Conservation (phyloP, 2,888 invertebrate species). For the Spodoptera picta region DNA sequence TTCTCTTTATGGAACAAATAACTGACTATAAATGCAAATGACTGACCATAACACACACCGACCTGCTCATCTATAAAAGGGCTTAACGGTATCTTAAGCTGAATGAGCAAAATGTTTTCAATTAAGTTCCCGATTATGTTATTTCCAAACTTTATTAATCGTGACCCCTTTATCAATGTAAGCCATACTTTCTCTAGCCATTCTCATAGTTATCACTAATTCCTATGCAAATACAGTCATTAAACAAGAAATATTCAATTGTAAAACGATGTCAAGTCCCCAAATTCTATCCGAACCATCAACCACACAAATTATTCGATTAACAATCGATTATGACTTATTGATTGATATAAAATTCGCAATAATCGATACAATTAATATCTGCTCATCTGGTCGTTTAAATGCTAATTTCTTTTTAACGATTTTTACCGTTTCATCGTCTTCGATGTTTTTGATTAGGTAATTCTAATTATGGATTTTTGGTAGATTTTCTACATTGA, state of each 20-base stretch:
- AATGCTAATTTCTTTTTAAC: constrained; percentile 48
- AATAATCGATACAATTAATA: constrained; percentile 37
- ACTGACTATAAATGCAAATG: too few relatives aligned
- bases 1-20: too few relatives aligned
- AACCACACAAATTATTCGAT: constrained; percentile 35
- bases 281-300: constrained; percentile 21
- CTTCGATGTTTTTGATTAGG: constrained; percentile 33
- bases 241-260: constrained; percentile 18
- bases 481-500: constrained; percentile 34
- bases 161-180: constrained; percentile 8
- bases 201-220: constrained; percentile 18
- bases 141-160: too few relatives aligned
- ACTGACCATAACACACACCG: too few relatives aligned
- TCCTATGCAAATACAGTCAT: constrained; percentile 36
- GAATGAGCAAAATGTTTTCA: too few relatives aligned
- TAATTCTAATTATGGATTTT: constrained; percentile 31
- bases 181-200: constrained; percentile 18
- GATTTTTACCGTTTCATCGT: constrained; percentile 41
- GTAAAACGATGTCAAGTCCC: constrained; percentile 29
- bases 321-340: constrained; percentile 36
- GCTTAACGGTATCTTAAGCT: too few relatives aligned
- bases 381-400: constrained; percentile 24
- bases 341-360: constrained; percentile 30
- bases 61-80: too few relatives aligned
- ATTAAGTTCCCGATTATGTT: too few relatives aligned